Base-by-base conservation (phyloP, 2,797 vertebrate species). In the Hippoglossus hippoglossus region DNA sequence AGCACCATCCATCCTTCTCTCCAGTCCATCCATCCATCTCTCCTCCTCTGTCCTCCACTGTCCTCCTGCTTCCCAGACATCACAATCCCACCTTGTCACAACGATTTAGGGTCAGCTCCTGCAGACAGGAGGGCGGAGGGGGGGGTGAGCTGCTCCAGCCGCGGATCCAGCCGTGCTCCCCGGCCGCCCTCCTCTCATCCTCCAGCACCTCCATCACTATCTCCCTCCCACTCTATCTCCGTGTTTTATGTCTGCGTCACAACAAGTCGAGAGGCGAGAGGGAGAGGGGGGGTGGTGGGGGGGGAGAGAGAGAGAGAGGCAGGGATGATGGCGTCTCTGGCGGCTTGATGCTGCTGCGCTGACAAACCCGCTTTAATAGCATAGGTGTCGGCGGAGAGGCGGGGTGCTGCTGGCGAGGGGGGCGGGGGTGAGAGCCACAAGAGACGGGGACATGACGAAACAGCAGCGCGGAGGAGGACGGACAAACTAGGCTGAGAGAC, bases 181-280 rank as follows among this genome's bases (percentile, higher is more conserved):
- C 55, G 47, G 7, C 53, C 15, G 4, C 25, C 31, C n/a, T 6
- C 9, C 55, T n/a, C 19, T 28, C 26, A 6, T 18, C 53, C 5
- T 54, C 25, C 25, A 16, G 6, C 54, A 4, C 80, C 76, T 79
- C 78, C 39, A 77, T 86, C 86, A 76, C 75, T 71, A 82, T 86
- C 92, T 92, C 91, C 93, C 94, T 86, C 93, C 91, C 94, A 84
- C 92, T 91, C 91, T 60, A 91, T 93, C 88, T 92, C 88, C 71
- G 91, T 94, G 94, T 95, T 95, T 95, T 95, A 94, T 95, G 94
- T 95, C 94, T 95, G 95, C 95, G 95, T 95, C 95, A 95, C 94
- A 95, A 95, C 93, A 95, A 95, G 93, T 94, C 94, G 92, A 87
- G 69, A 39, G 88, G 87, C 36, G 36, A 39, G 36, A 39, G 36